phyloP scores from a whole-genome alignment of 2,113 vertebrate species.

The Labeo rohita region DNA sequence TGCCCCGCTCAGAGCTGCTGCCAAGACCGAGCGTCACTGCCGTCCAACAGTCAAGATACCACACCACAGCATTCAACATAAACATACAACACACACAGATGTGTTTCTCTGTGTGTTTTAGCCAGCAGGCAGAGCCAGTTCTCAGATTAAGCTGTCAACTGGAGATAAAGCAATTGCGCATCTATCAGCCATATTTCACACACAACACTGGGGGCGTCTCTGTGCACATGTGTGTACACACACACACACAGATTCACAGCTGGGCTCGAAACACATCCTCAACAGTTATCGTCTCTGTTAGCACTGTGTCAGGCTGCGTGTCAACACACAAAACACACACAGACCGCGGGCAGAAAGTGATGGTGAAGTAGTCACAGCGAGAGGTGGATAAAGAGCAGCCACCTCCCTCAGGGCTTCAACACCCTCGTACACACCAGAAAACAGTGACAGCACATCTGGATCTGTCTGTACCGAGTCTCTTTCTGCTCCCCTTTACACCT shows the following conservation, averaged over 20 bases:
- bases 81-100: constrained; percentile 49
- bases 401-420: constrained; percentile 9
- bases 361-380: constrained; percentile 3
- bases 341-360: constrained; percentile 15
- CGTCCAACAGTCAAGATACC: constrained; percentile 52
- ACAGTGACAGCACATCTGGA: constrained; percentile 30
- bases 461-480: not conserved
- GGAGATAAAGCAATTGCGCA: constrained; percentile 78
- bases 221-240: not conserved
- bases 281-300: constrained; percentile 47
- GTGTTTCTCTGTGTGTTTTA: constrained; percentile 39
- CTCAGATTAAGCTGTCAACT: constrained; percentile 86
- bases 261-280: constrained; percentile 49
- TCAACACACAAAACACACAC: constrained; percentile 48
- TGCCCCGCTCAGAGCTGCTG: constrained; percentile 78
- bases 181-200: constrained; percentile 81
- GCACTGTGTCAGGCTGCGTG: constrained; percentile 40
- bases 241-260: constrained; percentile 29
- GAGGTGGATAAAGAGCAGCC: constrained; percentile 23
- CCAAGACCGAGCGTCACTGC: constrained; percentile 80
- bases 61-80: not conserved
- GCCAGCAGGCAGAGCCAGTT: constrained; percentile 56
- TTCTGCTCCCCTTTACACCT: not conserved
- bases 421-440: not conserved
- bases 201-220: not conserved